Conservation (phyloP, 1,140 invertebrate genomes). For the Cecropterus lyciades region DNA sequence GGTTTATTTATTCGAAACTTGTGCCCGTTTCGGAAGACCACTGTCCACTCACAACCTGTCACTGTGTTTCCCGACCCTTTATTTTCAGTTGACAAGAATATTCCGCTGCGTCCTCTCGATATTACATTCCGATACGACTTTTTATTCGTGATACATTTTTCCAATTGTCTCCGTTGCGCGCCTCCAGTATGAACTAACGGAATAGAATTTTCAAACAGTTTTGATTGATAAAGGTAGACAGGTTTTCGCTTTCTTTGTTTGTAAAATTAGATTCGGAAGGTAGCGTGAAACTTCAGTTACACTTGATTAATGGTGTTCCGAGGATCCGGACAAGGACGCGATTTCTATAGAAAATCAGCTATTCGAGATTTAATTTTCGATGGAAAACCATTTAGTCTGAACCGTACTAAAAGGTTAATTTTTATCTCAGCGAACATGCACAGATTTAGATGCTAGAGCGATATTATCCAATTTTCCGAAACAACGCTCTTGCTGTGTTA, state of each 20-base stretch:
- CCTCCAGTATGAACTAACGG: slow-evolving; percentile 76
- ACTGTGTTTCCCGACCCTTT: slow-evolving; percentile 79
- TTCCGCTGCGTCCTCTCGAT: slow-evolving; percentile 72
- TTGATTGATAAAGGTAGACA: slow-evolving; percentile 84
- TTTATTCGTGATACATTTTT: slow-evolving; percentile 84
- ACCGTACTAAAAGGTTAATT: slow-evolving; percentile 55
- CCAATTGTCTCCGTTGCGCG: slow-evolving; percentile 79
- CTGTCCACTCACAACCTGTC: slow-evolving; percentile 78
- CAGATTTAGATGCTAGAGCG: slow-evolving; percentile 76
- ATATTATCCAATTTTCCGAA: slow-evolving; percentile 80
- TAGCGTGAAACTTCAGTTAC: slow-evolving; percentile 80
- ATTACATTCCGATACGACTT: slow-evolving; percentile 81
- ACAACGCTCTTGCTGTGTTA: slow-evolving; percentile 74
- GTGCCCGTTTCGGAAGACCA: slow-evolving; percentile 74
- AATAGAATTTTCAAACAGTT: slow-evolving; percentile 83
- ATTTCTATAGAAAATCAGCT: slow-evolving; percentile 52
- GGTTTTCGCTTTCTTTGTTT: slow-evolving; percentile 83
- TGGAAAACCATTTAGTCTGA: slow-evolving; percentile 61
- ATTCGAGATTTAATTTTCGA: slow-evolving; percentile 57
- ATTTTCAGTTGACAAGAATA: slow-evolving; percentile 83
- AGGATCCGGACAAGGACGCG: slow-evolving; percentile 66
- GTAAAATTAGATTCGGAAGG: slow-evolving; percentile 82
- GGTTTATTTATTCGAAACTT: slow-evolving; percentile 81
- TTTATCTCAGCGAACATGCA: slow-evolving; percentile 62
- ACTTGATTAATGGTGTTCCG: slow-evolving; percentile 82